Percentiles rank a stretch among this genome's conserved stretches.
Evolutionary conservation across 2,888 invertebrate genomes (phyloP).

Genomic region (Rhingia rostrata): DNA sequence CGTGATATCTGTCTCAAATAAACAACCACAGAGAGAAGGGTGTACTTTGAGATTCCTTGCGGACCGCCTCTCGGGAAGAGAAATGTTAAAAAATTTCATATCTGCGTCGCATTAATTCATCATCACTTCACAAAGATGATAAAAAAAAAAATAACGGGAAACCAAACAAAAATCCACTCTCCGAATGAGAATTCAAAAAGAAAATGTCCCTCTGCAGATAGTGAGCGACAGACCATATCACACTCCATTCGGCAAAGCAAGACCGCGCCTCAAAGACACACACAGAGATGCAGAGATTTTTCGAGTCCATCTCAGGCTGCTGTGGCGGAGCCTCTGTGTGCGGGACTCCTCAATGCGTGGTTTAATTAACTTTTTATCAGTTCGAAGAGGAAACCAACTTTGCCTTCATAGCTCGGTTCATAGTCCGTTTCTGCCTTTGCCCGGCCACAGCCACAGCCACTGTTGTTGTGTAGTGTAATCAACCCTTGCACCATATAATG

Average conservation of each 20-base stretch:
- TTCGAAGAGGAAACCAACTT: slow-evolving; percentile 70
- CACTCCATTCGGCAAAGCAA: slow-evolving; percentile 13
- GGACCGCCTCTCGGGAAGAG: slow-evolving; percentile 59
- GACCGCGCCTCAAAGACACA: slow-evolving; percentile 61
- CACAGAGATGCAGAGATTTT: slow-evolving; percentile 58
- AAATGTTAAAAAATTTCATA: slow-evolving; percentile 58
- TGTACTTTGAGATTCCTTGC: slow-evolving; percentile 64
- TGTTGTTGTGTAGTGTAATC: slow-evolving; percentile 35
- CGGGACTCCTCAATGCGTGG: slow-evolving; percentile 56
- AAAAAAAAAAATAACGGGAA: slow-evolving; percentile 26
- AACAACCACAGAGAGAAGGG: slow-evolving; percentile 32
- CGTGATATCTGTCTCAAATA: slow-evolving; percentile 60
- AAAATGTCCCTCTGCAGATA: slow-evolving; percentile 52
- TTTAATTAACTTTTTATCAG: slow-evolving; percentile 75
- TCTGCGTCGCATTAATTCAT: slow-evolving; percentile 74
- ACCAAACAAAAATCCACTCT: slow-evolving; percentile 23
- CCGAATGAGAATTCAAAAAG: slow-evolving; percentile 43
- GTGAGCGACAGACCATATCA: slow-evolving; percentile 32
- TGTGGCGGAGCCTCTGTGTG: background rate
- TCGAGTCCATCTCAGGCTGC: slow-evolving; percentile 54
- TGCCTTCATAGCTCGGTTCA: slow-evolving; percentile 45
- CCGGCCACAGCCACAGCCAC: slow-evolving; percentile 1
- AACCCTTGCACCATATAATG: slow-evolving; percentile 56
- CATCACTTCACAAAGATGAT: slow-evolving; percentile 68
- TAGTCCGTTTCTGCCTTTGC: slow-evolving; percentile 46